Conservation (phyloP, 2,113 vertebrate genomes). For the Solenodon paradoxus region DNA sequence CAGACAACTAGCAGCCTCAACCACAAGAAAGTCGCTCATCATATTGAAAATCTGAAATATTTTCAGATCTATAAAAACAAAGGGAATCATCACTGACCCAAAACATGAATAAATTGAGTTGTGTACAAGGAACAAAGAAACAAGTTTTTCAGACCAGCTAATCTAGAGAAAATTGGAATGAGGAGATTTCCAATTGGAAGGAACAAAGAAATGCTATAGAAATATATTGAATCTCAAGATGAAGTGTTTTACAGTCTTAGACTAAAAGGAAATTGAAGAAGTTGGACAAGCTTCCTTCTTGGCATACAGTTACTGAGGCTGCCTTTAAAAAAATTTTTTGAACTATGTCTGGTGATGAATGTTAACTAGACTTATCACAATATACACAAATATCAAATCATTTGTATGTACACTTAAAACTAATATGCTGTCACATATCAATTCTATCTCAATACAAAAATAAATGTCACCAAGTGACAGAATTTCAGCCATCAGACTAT, state of each 20-base stretch:
- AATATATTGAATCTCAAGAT: neutral
- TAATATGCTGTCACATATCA: neutral
- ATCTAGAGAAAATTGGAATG: neutral
- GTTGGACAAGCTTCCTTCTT: neutral
- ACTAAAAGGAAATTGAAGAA: neutral
- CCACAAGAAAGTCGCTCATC: neutral
- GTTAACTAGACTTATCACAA: neutral
- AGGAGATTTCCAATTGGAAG: neutral
- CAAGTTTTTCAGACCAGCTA: neutral
- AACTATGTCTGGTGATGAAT: neutral
- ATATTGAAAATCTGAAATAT: neutral
- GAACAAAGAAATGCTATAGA: neutral
- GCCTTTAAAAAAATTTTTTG: neutral
- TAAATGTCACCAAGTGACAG: neutral
- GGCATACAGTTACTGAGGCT: neutral
- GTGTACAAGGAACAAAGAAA: neutral
- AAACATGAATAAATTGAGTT: neutral
- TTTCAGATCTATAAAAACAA: neutral
- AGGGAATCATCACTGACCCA: neutral
- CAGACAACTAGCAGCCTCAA: neutral
- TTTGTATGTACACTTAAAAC: neutral
- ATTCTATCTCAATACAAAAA: neutral
- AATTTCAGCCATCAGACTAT: neutral
- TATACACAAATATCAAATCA: neutral
- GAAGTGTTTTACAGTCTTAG: slow-evolving; percentile 17